Conservation (phyloP, 2,113 vertebrate genomes). For the Blennius ocellaris region DNA sequence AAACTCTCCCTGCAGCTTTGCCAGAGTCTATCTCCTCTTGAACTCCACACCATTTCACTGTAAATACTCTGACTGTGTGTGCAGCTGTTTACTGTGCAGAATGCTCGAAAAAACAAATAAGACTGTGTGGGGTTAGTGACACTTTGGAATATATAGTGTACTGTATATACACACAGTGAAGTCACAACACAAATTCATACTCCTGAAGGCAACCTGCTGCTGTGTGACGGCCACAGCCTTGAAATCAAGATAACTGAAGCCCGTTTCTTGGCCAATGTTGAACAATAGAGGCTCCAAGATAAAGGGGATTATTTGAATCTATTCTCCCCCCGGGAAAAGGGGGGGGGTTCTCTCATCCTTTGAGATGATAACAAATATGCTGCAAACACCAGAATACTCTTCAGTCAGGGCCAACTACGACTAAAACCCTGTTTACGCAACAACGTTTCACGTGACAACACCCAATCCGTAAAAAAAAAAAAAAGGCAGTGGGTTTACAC, state of each 20-base stretch:
- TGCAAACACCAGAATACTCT: not conserved
- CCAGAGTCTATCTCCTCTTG: not conserved
- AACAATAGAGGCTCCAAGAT: not conserved
- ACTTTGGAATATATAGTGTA: not conserved
- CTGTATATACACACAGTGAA: not conserved
- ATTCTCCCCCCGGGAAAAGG: too few species aligned
- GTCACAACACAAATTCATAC: not conserved
- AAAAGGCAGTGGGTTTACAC: too few species aligned
- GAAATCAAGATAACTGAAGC: too few species aligned
- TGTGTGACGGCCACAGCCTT: not conserved
- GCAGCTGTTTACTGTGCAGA: not conserved
- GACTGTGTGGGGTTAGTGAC: not conserved
- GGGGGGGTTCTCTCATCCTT: not conserved
- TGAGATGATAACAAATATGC: conserved; percentile 3
- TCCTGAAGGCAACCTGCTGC: not conserved
- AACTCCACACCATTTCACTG: not conserved
- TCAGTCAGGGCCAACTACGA: not conserved
- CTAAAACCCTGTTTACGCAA: too few species aligned
- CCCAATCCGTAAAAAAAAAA: too few species aligned
- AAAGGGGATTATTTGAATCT: too few species aligned
- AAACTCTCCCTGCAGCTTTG: not conserved
- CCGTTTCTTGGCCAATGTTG: not conserved
- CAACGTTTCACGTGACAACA: too few species aligned
- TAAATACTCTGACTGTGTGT: not conserved
- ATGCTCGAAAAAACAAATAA: not conserved